Base-by-base conservation (phyloP, 1,140 invertebrate species). In the Lepeophtheirus salmonis region DNA sequence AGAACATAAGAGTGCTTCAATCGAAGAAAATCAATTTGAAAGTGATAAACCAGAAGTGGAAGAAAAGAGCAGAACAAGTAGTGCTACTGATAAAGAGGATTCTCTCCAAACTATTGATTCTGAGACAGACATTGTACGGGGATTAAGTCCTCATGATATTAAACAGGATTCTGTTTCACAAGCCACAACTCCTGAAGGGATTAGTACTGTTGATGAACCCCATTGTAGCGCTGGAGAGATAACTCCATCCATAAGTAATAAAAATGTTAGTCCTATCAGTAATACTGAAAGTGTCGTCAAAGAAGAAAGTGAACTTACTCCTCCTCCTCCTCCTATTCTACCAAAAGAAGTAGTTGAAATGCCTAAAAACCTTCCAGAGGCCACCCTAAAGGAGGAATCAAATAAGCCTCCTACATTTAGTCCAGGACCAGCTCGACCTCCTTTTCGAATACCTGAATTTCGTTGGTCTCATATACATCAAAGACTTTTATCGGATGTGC, bases 391-490 rank as follows among this genome's bases (percentile, higher is more conserved):
- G n/a, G 59, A 57, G 41, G 62, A 63, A 62, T 58, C 62, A 13
- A 55, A 24, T 14, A 61, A 65, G 16, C 77, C 85, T 60, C 85
- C 87, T 50, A 89, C 92, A 80, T 95, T 95, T 71, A 94, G 86
- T 71, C 87, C 90, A 50, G 90, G 90, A 13, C 90, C 91, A 14
- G 86, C 90, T 17, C 80, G 89, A 65, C 92, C 94, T 20, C 90
- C 94, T 0, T 98, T 98, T 74, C 80, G 95, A 65, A 98, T 98
- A 71, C 95, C 95, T 24, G 95, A 98, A 75, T 99, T 99, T 74
- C 85, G 92, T 66, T 99, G 96, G 95, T 98, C 95, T 2, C 88
- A 90, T 70, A 91, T 99, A 65, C 96, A 99, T 75, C 90, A 98
- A 72, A 78, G 90, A 64, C 75, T 99, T 60, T 75, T 99, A 1